Percentiles rank a stretch among this genome's conserved stretches.
Evolutionary conservation across 2,113 vertebrate genomes (phyloP).

Genomic region (Tympanuchus pallidicinctus): DNA sequence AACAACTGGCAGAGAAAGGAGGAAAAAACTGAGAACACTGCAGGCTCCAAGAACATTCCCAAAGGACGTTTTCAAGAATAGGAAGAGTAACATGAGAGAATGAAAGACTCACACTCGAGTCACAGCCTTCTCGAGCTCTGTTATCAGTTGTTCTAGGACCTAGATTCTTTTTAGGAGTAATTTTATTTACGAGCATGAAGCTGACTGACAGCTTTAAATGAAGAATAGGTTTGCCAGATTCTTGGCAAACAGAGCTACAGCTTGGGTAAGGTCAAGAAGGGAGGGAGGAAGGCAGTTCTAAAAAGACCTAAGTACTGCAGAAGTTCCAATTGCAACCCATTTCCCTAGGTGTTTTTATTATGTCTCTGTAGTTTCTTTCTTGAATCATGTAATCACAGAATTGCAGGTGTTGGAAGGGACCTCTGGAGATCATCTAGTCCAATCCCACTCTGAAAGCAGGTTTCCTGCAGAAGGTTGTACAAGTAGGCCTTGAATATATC

Average conservation of each 20-base stretch:
- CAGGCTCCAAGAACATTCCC: constrained; percentile 50
- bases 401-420: no score
- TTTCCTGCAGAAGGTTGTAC: no score
- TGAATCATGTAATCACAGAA: neutral
- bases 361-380: neutral
- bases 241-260: constrained; percentile 44
- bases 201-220: constrained; percentile 31
- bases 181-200: constrained; percentile 56
- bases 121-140: neutral
- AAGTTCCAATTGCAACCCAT: neutral
- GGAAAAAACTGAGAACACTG: constrained; percentile 50
- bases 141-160: constrained; percentile 36
- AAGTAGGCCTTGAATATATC: no score
- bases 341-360: neutral
- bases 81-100: constrained; percentile 41
- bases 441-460: no score
- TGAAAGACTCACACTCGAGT: constrained; percentile 13
- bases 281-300: neutral
- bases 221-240: constrained; percentile 33
- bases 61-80: constrained; percentile 60
- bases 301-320: neutral
- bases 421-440: no score
- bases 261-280: constrained; percentile 12
- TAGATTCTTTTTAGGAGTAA: constrained; percentile 48
- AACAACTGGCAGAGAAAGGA: constrained; percentile 71